These are phyloP conservation scores for Aleiodes leptofemur DNA, from an alignment of 2,888 invertebrate genomes.

Conservation along the genomic window DNA sequence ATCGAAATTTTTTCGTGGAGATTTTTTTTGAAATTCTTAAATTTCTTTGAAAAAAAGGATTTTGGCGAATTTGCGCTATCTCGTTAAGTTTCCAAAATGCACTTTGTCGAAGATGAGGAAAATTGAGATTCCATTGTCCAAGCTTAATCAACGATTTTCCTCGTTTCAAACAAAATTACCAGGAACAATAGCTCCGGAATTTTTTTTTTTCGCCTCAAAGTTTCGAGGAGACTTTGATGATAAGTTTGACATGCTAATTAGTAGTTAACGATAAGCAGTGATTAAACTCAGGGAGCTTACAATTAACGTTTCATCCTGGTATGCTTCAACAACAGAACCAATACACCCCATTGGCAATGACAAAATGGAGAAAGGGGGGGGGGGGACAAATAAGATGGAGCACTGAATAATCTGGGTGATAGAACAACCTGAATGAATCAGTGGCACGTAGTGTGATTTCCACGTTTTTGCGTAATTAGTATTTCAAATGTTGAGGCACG, in stretches of 20 bases:
- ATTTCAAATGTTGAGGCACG: conserved; percentile 45
- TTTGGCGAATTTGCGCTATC: too few species aligned
- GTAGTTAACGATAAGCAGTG: conserved; percentile 17
- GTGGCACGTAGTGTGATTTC: conserved; percentile 44
- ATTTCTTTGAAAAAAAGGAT: not conserved
- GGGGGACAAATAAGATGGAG: not conserved
- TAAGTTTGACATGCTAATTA: conserved; percentile 34
- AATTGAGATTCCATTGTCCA: too few species aligned
- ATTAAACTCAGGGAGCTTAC: conserved; percentile 27
- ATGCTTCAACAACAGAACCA: conserved; percentile 23
- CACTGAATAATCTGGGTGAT: not conserved
- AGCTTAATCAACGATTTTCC: too few species aligned
- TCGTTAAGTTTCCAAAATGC: too few species aligned
- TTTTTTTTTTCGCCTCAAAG: too few species aligned
- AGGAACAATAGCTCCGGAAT: too few species aligned
- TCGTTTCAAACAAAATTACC: not conserved
- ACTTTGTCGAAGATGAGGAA: too few species aligned
- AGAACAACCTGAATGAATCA: conserved; percentile 34
- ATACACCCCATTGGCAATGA: conserved; percentile 17
- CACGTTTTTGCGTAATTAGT: conserved; percentile 49
- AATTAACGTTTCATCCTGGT: conserved; percentile 42
- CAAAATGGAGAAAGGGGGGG: conserved; percentile 11
- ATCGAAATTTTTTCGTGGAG: too few species aligned
- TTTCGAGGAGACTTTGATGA: not conserved
- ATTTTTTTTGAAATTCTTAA: not conserved